phyloP scores from a whole-genome alignment of 2,888 invertebrate species.

The Idaea dimidiata region DNA sequence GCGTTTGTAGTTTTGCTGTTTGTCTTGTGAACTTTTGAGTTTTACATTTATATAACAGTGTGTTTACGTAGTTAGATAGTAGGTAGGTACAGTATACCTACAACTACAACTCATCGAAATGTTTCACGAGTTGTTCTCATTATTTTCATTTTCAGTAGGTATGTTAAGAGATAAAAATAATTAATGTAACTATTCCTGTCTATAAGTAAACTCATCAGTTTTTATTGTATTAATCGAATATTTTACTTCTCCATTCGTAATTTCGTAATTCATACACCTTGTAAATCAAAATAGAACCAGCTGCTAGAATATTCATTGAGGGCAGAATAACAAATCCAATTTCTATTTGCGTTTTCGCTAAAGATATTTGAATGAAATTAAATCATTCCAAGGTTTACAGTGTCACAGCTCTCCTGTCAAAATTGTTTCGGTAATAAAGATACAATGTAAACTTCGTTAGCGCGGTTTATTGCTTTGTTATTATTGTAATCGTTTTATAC shows the following conservation, averaged over 20 bases:
- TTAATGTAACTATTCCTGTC: too few species aligned
- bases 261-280: not conserved
- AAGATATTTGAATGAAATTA: slow-evolving; percentile 50
- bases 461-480: slow-evolving; percentile 30
- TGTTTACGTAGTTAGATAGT: too few species aligned
- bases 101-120: too few species aligned
- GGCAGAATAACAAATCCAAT: slow-evolving; percentile 53
- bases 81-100: too few species aligned
- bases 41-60: not conserved
- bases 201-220: too few species aligned
- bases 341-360: slow-evolving; percentile 47
- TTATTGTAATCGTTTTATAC: slow-evolving; percentile 28
- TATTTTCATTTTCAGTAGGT: too few species aligned
- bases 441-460: slow-evolving; percentile 22
- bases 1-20: not conserved
- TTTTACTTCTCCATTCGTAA: not conserved
- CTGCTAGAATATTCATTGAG: slow-evolving; percentile 47
- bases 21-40: not conserved
- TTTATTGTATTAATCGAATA: too few species aligned
- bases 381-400: slow-evolving; percentile 47
- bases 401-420: slow-evolving; percentile 36
- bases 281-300: slow-evolving; percentile 15
- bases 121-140: too few species aligned
- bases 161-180: too few species aligned
- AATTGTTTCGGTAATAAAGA: slow-evolving; percentile 37